Base-by-base conservation (phyloP, 2,888 invertebrate genomes). In the Ramazzottius varieornatus region DNA sequence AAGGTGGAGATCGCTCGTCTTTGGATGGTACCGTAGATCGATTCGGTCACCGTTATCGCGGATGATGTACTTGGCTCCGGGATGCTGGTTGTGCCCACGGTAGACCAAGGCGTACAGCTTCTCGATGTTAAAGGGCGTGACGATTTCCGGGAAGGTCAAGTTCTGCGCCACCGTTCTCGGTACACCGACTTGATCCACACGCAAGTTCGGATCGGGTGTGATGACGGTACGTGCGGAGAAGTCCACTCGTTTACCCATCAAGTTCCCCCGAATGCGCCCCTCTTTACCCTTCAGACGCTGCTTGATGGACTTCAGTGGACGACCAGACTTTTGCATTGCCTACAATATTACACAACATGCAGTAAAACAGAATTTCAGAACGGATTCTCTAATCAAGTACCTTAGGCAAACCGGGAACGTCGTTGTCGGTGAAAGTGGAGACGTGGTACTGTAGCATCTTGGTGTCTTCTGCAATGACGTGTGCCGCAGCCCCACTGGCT, bases 221-320 rank as follows among this genome's bases (percentile, higher is more conserved):
- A 91, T 92, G 73, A 99, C 98, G 72, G 98, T 98, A 76, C 98
- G 86, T 2, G 94, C 98, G 0, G 96, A 96, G 76, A 98, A 99
- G 75, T 99, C 98, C 0, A 99, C 98, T 80, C 98, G 91, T 76
- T 98, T 98, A 66, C 98, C 98, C 98, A 99, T 99, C 72, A 99
- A 83, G 77, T 99, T 99, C 72, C 98, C 98, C 77, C 98, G 82
- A 72, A 99, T 96, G 72, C 98, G 82, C 0, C 98, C 98, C 83
- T 99, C 98, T 75, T 99, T 99, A 32, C 96, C 94, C 78, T 96
- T 96, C 68, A 82, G 71, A 64, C 98, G 83, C 1, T 94, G 89
- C 76, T 98, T 98, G 65, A 99, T 82, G 0, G 98, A 93, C 79
- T 99, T 99, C 8, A 99, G 78, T 0, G 98, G 98, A 75, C 98